Conservation (phyloP, 1,140 invertebrate species). For the Acromyrmex charruanus region DNA sequence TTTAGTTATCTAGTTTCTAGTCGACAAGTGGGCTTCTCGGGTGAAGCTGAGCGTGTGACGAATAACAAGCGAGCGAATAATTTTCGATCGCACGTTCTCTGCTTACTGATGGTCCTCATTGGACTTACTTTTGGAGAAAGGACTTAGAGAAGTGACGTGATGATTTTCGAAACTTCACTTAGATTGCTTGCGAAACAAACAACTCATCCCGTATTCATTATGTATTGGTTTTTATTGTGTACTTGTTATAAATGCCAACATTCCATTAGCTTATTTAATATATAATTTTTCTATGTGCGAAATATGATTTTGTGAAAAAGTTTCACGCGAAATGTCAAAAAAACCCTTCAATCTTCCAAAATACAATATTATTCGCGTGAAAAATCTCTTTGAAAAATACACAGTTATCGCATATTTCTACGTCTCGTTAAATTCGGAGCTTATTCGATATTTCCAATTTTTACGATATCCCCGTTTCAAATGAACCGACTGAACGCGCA, state of each 20-base stretch:
- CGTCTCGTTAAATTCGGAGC: not conserved
- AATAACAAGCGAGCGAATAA: slow-evolving; percentile 43
- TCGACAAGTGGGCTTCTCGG: not conserved
- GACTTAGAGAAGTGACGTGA: slow-evolving; percentile 32
- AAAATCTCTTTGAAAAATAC: not conserved
- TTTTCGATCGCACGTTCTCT: slow-evolving; percentile 49
- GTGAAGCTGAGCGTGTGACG: slow-evolving; percentile 42
- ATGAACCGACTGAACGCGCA: not conserved
- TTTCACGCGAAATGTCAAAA: not conserved
- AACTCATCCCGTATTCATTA: slow-evolving; percentile 4
- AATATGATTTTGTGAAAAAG: not conserved
- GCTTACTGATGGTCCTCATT: slow-evolving; percentile 50
- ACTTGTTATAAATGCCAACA: not conserved
- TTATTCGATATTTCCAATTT: not conserved
- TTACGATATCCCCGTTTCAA: not conserved
- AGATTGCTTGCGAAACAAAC: slow-evolving; percentile 21
- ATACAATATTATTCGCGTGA: not conserved
- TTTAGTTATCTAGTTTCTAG: slow-evolving; percentile 50
- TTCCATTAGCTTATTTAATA: not conserved
- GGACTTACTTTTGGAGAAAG: slow-evolving; percentile 47
- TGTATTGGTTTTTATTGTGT: not conserved
- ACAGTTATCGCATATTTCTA: not conserved
- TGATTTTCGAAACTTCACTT: slow-evolving; percentile 44
- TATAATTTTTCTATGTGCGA: not conserved
- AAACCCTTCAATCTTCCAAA: not conserved